A percentile compares a stretch with the other conserved stretches of the same genome.
These are phyloP conservation scores for Amorpha juglandis DNA, from an alignment of 2,888 invertebrate species.

Conservation along the genomic window DNA sequence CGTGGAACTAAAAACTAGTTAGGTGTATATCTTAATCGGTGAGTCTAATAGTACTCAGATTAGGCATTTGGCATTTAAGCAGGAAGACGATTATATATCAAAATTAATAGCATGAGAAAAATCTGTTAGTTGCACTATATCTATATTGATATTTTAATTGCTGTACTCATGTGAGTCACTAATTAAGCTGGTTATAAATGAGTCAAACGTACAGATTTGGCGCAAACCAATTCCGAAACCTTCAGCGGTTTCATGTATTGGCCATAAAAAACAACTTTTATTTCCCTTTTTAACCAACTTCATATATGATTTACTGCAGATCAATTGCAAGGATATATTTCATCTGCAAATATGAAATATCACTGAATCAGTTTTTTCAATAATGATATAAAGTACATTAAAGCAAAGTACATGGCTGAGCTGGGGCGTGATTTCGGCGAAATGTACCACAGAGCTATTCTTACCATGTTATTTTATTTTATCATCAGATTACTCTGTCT, in stretches of 20 bases:
- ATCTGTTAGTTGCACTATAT: neutral
- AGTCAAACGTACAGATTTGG: slow-evolving; percentile 7
- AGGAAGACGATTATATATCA: slow-evolving; percentile 17
- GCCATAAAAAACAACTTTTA: slow-evolving; percentile 14
- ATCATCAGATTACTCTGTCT: too few species aligned
- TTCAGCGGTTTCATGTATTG: neutral
- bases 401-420: too few species aligned
- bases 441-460: too few species aligned
- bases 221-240: neutral
- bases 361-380: too few species aligned
- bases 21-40: neutral
- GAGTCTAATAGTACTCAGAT: neutral
- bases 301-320: neutral
- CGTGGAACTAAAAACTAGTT: neutral
- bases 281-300: slow-evolving; percentile 13
- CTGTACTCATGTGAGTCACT: neutral
- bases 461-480: too few species aligned
- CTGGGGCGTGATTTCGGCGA: too few species aligned
- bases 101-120: slow-evolving; percentile 9
- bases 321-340: neutral
- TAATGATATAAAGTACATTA: too few species aligned
- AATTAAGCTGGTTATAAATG: neutral
- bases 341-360: too few species aligned
- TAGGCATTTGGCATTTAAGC: slow-evolving; percentile 10
- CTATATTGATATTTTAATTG: neutral